Percentiles rank a stretch among this genome's conserved stretches.
These are phyloP conservation scores for Helobdella robusta DNA, from an alignment of 2,888 invertebrate species.

Conservation along the genomic window DNA sequence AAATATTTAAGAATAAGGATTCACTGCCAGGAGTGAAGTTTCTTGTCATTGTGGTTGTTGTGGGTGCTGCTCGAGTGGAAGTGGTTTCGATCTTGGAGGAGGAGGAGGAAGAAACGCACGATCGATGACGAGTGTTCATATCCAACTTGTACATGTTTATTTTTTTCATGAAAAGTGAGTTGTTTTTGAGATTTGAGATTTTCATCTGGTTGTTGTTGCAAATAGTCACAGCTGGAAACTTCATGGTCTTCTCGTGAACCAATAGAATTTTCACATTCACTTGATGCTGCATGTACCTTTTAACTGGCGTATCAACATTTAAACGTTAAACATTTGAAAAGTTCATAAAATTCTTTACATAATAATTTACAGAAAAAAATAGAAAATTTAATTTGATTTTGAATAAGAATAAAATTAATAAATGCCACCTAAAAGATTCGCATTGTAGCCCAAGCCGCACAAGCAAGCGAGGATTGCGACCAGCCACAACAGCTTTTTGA, in stretches of 20 bases:
- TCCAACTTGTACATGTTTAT: background rate
- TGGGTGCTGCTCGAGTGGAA: too few species aligned
- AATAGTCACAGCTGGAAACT: constrained; percentile 28
- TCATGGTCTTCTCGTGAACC: background rate
- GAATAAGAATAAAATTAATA: background rate
- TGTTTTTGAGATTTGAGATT: background rate
- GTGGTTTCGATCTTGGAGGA: background rate
- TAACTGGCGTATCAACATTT: too few species aligned
- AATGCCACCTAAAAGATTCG: background rate
- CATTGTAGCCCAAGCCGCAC: constrained; percentile 12
- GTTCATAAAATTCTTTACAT: background rate
- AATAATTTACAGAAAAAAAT: background rate
- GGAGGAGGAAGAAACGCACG: background rate
- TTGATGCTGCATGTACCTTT: background rate
- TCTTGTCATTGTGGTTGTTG: too few species aligned
- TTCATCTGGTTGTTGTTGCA: constrained; percentile 30
- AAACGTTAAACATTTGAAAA: too few species aligned
- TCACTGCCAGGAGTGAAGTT: too few species aligned
- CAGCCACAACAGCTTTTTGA: constrained; percentile 16
- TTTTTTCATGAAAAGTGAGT: background rate
- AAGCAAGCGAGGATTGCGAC: background rate
- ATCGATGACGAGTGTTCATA: background rate
- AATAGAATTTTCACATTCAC: constrained; percentile 2
- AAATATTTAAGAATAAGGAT: too few species aligned
- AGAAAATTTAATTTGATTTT: background rate